phyloP scores from a whole-genome alignment of 2,888 invertebrate genomes.

The Rosalia funebris region DNA sequence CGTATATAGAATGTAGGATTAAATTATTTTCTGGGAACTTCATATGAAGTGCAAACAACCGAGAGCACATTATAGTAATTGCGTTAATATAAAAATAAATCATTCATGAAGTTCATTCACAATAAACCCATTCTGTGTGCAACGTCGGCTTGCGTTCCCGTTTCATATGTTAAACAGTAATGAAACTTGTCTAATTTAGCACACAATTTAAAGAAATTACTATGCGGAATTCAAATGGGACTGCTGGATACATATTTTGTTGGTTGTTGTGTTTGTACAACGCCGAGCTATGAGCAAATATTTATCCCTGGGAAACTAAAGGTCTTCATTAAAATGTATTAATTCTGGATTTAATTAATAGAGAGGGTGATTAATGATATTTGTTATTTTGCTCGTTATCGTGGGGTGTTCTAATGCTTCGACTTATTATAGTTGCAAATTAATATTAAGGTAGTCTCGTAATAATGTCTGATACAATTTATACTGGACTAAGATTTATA shows the following conservation, averaged over 20 bases:
- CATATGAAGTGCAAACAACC: too few relatives aligned
- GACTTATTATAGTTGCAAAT: neutral
- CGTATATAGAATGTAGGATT: too few relatives aligned
- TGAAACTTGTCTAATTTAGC: slow-evolving; percentile 7
- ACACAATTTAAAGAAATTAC: slow-evolving; percentile 9
- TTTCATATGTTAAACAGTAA: slow-evolving; percentile 1
- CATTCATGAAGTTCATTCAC: slow-evolving; percentile 3
- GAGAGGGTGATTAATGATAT: slow-evolving; percentile 20
- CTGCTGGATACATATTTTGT: slow-evolving; percentile 9
- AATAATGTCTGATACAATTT: too few relatives aligned
- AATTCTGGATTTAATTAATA: slow-evolving; percentile 21
- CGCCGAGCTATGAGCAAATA: slow-evolving; percentile 15
- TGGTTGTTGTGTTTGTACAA: slow-evolving; percentile 3
- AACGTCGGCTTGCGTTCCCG: neutral
- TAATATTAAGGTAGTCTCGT: too few relatives aligned
- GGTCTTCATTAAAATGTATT: slow-evolving; percentile 22
- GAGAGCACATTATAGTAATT: too few relatives aligned
- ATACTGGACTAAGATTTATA: too few relatives aligned
- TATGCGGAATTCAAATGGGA: slow-evolving; percentile 4
- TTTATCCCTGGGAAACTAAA: slow-evolving; percentile 11
- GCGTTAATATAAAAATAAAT: too few relatives aligned
- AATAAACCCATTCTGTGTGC: neutral
- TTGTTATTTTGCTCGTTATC: slow-evolving; percentile 9
- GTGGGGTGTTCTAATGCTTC: neutral
- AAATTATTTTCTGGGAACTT: too few relatives aligned